phyloP scores from a whole-genome alignment of 2,797 vertebrate genomes.

The Sebastes paucispinis region DNA sequence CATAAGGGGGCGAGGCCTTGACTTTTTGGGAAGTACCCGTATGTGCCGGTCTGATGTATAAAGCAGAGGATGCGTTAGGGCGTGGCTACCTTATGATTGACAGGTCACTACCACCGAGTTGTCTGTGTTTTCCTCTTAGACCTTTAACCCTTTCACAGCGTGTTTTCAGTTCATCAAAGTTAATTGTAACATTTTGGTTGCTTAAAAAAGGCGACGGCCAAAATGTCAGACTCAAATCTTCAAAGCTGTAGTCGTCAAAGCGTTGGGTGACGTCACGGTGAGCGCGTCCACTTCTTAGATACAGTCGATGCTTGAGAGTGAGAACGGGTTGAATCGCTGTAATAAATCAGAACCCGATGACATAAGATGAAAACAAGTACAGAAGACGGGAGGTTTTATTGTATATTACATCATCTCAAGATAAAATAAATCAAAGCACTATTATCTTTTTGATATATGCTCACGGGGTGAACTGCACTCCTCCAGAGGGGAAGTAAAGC shows the following conservation, averaged over 20 bases:
- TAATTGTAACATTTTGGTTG: no score
- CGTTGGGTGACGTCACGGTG: neutral
- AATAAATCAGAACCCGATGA: constrained; percentile 29
- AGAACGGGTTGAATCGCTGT: neutral
- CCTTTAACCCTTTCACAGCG: no score
- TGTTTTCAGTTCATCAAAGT: no score
- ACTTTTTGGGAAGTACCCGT: no score
- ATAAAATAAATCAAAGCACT: constrained; percentile 25
- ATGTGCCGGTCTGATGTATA: no score
- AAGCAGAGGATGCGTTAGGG: no score
- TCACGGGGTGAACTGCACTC: neutral
- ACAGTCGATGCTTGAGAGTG: neutral
- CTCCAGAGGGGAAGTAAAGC: constrained; percentile 1
- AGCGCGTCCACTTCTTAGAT: neutral
- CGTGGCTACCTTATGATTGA: no score
- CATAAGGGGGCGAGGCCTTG: no score
- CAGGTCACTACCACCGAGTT: no score
- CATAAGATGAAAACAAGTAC: constrained; percentile 38
- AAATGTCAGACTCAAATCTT: neutral
- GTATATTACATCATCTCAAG: constrained; percentile 30
- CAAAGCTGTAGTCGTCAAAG: neutral
- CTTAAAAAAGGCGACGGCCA: no score
- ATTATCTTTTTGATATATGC: constrained; percentile 40
- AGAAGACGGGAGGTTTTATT: constrained; percentile 26
- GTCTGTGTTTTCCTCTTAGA: no score